Base-by-base conservation (phyloP, 1,140 invertebrate species). In the Drosophila sp. region DNA sequence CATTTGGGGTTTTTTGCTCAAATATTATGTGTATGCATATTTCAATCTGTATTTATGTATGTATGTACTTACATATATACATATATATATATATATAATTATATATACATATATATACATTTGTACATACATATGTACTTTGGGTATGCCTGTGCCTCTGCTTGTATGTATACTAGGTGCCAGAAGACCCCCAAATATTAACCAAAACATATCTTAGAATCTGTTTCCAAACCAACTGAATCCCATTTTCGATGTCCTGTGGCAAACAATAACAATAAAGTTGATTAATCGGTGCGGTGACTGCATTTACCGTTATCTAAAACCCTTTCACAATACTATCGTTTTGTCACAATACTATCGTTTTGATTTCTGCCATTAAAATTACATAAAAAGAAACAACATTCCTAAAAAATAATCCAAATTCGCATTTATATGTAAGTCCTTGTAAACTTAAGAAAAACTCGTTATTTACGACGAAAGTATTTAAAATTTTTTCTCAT, bases 21-120 rank as follows among this genome's bases (percentile, higher is more conserved):
- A 74, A 74, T 74, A 66, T 74, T 74, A 74, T 74, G 62, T 74
- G 72, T 76, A 76, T 75, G 72, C 72, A 76, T 62, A 76, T 76
- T 76, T 76, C 33, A 57, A 61, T 57, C n/a, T 40, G 50, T 55
- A 60, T 25, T 27, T 50, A 50, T 25, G 4, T 44, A 44, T 0
- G 5, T 66, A 41, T 40, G 32, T 30, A 41, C 23, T 5, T 56
- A 64, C n/a, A 17, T 41, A n/a, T 11, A 17, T 41, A 17, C 5
- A 41, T 4, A 41, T 11, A 8, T 54, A 63, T 32, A 30, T 35
- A 70, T 70, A 5, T 40, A 23, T 65, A 8, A 33, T 50, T 32
- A 30, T 35, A 70, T 70, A 5, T 40, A 23, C 60, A 7, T 54
- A 54, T 7, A 60, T 33, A 27, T 55, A 56, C 8, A 54, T 55